phyloP scores from a whole-genome alignment of 2,888 invertebrate genomes.

The Polyommatus icarus region DNA sequence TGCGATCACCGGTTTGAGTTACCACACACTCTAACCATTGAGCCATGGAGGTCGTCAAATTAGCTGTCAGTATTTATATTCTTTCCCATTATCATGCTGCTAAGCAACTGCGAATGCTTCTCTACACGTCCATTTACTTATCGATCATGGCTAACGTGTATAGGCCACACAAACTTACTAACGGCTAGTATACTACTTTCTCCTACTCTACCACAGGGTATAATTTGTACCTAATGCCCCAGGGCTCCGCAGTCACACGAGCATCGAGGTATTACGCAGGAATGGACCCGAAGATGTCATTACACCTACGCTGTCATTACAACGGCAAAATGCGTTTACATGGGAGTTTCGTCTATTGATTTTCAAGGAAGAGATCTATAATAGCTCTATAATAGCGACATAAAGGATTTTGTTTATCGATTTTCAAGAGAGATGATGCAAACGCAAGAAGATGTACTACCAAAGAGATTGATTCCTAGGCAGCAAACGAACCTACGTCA shows the following conservation, averaged over 20 bases:
- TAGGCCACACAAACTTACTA: not conserved
- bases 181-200: not conserved
- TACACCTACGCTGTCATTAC: not conserved
- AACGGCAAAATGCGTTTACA: not conserved
- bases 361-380: not conserved
- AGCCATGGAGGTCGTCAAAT: too few species aligned
- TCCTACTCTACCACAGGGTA: not conserved
- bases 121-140: too few species aligned
- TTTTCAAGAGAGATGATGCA: not conserved
- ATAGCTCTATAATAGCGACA: not conserved
- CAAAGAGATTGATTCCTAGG: too few species aligned
- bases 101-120: too few species aligned
- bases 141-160: too few species aligned
- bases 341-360: not conserved
- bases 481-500: too few species aligned
- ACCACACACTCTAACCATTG: too few species aligned
- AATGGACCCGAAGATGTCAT: conserved; percentile 1
- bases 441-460: too few species aligned
- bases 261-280: conserved; percentile 3
- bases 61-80: too few species aligned
- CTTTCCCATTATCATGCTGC: too few species aligned
- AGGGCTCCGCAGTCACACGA: conserved; percentile 14
- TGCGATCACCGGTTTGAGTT: too few species aligned
- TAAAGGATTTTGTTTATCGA: not conserved
- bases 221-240: not conserved